Conservation (phyloP, 2,888 invertebrate species). For the Dicyrtomina minuta region DNA sequence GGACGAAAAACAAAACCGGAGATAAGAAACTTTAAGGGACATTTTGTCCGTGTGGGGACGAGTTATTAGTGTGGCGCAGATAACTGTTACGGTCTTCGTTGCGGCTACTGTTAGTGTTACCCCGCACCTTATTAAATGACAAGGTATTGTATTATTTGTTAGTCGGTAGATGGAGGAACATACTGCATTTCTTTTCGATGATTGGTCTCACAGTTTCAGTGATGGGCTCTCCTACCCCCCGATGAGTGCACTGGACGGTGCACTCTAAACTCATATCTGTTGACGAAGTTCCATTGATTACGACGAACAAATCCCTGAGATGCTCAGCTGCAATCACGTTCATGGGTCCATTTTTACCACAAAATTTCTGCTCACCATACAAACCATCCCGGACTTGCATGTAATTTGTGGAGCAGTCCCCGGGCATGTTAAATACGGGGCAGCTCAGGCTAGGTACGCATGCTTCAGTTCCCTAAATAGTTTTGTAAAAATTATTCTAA, state of each 20-base stretch:
- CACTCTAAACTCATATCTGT: slow-evolving; percentile 35
- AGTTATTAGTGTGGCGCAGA: too few relatives aligned
- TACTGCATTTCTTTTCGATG: slow-evolving; percentile 39
- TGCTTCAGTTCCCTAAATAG: slow-evolving; percentile 45
- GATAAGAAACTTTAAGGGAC: too few relatives aligned
- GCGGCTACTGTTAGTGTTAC: too few relatives aligned
- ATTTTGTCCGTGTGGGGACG: too few relatives aligned
- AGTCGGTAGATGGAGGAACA: too few relatives aligned
- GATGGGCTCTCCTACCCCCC: slow-evolving; percentile 35
- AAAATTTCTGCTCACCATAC: slow-evolving; percentile 37
- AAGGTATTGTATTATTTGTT: too few relatives aligned
- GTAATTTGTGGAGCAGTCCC: slow-evolving; percentile 23
- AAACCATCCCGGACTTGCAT: slow-evolving; percentile 43
- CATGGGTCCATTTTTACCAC: slow-evolving; percentile 34
- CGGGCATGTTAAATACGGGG: slow-evolving; percentile 16
- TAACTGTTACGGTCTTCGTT: too few relatives aligned
- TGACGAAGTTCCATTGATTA: slow-evolving; percentile 28
- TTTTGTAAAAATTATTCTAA: neutral
- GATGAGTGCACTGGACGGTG: slow-evolving; percentile 39
- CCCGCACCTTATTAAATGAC: too few relatives aligned
- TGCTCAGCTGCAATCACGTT: slow-evolving; percentile 37
- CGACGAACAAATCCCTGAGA: slow-evolving; percentile 45
- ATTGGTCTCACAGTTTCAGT: slow-evolving; percentile 14
- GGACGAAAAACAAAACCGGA: too few relatives aligned
- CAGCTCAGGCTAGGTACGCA: slow-evolving; percentile 46